Conservation (phyloP, 2,888 invertebrate genomes). For the Megastigmus dorsalis region DNA sequence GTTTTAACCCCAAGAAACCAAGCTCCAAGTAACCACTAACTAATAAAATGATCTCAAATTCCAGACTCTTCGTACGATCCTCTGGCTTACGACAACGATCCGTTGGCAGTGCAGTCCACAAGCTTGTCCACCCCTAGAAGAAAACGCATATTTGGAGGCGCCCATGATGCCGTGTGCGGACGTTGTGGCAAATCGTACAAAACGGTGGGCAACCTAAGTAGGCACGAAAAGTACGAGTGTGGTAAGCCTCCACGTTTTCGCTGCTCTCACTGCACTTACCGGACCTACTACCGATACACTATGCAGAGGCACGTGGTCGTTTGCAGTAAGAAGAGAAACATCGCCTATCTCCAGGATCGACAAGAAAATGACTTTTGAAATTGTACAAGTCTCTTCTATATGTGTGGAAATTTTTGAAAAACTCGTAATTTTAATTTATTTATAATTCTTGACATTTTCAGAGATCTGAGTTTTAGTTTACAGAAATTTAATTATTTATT, state of each 20-base stretch:
- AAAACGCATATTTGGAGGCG: background rate
- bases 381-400: too few species aligned
- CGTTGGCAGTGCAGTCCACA: too few species aligned
- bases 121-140: background rate
- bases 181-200: slow-evolving; percentile 47
- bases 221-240: slow-evolving; percentile 68
- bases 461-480: too few species aligned
- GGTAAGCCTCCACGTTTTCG: slow-evolving; percentile 68
- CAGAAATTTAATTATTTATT: too few species aligned
- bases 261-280: slow-evolving; percentile 68
- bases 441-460: too few species aligned
- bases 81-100: background rate
- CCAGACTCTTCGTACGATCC: background rate
- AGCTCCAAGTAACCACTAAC: too few species aligned
- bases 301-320: slow-evolving; percentile 15
- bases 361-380: too few species aligned
- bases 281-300: slow-evolving; percentile 6
- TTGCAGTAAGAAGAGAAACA: background rate
- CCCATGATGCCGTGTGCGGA: background rate
- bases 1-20: too few species aligned
- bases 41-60: too few species aligned
- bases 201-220: slow-evolving; percentile 38
- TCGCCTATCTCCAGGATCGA: too few species aligned
- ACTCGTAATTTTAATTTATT: too few species aligned
- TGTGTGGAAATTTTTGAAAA: too few species aligned